Evolutionary conservation across 2,797 vertebrate genomes (phyloP).

Genomic region (Adelosebastes latens): DNA sequence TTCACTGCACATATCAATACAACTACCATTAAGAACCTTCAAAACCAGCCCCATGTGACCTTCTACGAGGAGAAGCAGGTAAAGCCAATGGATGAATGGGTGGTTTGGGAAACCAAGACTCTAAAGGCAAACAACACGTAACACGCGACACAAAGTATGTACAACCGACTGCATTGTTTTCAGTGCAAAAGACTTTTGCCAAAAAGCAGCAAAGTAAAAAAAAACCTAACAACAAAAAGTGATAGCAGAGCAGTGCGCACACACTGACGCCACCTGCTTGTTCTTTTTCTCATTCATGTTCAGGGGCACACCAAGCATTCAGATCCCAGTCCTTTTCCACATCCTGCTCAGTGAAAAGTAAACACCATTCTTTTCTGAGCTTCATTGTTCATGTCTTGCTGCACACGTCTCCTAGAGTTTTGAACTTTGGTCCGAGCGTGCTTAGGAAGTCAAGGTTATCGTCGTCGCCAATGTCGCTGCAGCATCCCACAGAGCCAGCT

Average conservation of each 20-base stretch:
- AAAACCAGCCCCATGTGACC: not conserved
- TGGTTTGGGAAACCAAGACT: conserved; percentile 3
- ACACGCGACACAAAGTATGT: conserved; percentile 22
- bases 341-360: conserved; percentile 15
- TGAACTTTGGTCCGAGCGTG: conserved; percentile 93
- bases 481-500: conserved; percentile 92
- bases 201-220: conserved; percentile 6
- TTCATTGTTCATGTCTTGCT: conserved; percentile 77
- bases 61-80: not conserved
- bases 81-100: not conserved
- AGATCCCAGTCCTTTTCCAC: not conserved
- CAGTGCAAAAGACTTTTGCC: conserved; percentile 70
- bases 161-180: conserved; percentile 53
- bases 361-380: conserved; percentile 1
- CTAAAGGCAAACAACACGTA: conserved; percentile 5
- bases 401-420: conserved; percentile 87
- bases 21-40: conserved; percentile 11
- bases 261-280: conserved; percentile 7
- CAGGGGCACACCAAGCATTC: conserved; percentile 10
- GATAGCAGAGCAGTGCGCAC: not conserved
- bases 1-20: not conserved
- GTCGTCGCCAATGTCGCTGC: conserved; percentile 86
- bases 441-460: conserved; percentile 89
- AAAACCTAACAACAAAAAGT: not conserved
- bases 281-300: conserved; percentile 31